Percentiles rank a stretch among this genome's conserved stretches.
Conservation (phyloP, 2,888 invertebrate genomes). For the Acleris holmiana region DNA sequence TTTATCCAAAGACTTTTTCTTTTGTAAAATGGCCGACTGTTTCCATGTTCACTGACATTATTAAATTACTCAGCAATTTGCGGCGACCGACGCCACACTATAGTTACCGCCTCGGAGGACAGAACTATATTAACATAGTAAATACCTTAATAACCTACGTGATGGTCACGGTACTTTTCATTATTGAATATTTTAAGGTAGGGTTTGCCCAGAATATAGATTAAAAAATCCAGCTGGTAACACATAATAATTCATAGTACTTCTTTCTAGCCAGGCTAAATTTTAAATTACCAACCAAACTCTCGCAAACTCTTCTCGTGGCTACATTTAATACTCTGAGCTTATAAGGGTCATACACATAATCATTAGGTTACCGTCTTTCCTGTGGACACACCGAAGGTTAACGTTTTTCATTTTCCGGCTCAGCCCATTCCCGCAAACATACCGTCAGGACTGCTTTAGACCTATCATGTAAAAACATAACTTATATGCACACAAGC, state of each 20-base stretch:
- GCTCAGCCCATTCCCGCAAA: too few species aligned
- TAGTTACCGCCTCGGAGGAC: constrained; percentile 48
- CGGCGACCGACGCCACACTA: constrained; percentile 44
- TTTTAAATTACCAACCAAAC: too few species aligned
- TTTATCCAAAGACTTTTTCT: constrained; percentile 41
- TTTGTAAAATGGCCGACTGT: constrained; percentile 43
- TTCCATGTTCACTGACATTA: constrained; percentile 48
- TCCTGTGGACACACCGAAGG: too few species aligned
- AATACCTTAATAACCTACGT: constrained; percentile 52
- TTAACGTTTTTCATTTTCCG: too few species aligned
- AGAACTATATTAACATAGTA: constrained; percentile 54
- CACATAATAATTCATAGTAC: not conserved
- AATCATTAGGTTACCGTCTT: too few species aligned
- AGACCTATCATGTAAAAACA: too few species aligned
- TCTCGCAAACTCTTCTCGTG: too few species aligned
- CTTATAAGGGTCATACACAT: too few species aligned
- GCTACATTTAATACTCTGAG: too few species aligned
- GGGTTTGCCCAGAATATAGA: not conserved
- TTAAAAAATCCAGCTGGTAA: not conserved
- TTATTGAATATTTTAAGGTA: constrained; percentile 38
- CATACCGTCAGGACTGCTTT: too few species aligned
- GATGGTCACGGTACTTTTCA: constrained; percentile 49
- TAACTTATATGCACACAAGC: too few species aligned
- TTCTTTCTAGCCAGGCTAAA: too few species aligned
- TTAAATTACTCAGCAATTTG: constrained; percentile 55